Conservation (phyloP, 2,113 vertebrate genomes). For the Melanerpes formicivorus region DNA sequence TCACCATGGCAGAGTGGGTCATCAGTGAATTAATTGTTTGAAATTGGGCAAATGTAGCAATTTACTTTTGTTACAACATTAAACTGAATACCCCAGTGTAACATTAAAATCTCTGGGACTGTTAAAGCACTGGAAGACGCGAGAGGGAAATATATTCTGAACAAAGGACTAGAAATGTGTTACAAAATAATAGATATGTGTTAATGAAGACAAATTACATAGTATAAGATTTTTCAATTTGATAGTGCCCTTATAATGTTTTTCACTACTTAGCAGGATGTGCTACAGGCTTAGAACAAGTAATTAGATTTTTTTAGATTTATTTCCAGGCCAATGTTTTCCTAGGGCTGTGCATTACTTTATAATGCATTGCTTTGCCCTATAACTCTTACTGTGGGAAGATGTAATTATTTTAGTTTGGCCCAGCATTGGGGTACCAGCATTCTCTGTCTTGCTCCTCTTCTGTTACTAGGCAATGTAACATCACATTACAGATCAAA, state of each 20-base stretch:
- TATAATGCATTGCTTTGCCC: slow-evolving; percentile 31
- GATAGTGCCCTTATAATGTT: slow-evolving; percentile 3
- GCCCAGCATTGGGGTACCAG: neutral
- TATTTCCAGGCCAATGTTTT: slow-evolving; percentile 47
- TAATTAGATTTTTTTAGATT: slow-evolving; percentile 58
- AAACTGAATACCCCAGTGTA: neutral
- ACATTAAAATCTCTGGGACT: neutral
- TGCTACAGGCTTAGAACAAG: slow-evolving; percentile 53
- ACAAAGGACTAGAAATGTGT: neutral
- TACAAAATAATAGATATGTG: slow-evolving; percentile 3
- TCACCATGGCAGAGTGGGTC: neutral
- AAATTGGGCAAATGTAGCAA: neutral
- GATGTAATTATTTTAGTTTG: slow-evolving; percentile 17
- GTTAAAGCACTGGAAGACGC: neutral
- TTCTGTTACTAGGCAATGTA: neutral
- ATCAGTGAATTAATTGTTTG: neutral
- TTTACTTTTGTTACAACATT: neutral
- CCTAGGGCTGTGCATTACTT: slow-evolving; percentile 39
- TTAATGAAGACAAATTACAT: slow-evolving; percentile 43
- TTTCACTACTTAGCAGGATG: neutral
- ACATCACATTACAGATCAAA: neutral
- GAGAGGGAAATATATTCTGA: neutral
- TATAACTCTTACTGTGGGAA: neutral
- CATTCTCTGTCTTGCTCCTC: neutral
- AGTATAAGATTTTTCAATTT: slow-evolving; percentile 37